A percentile compares a stretch with the other conserved stretches of the same genome.
Evolutionary conservation across 2,113 vertebrate genomes (phyloP).

Genomic region (Tetraodon nigroviridis): DNA sequence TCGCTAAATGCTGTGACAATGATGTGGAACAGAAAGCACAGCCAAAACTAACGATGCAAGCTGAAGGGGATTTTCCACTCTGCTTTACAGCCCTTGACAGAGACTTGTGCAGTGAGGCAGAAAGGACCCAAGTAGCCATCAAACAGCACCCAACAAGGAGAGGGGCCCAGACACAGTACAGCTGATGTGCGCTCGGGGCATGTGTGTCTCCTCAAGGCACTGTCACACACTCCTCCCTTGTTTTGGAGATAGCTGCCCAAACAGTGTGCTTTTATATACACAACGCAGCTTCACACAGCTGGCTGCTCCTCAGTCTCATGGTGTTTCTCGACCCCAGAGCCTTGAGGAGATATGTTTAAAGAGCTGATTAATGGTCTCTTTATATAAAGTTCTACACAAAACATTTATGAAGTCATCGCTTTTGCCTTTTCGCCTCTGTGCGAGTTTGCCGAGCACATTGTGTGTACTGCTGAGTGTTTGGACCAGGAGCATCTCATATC

Average conservation of each 20-base stretch:
- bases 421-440: slow-evolving; percentile 26
- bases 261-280: slow-evolving; percentile 63
- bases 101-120: slow-evolving; percentile 46
- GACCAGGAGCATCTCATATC: background rate
- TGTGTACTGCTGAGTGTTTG: slow-evolving; percentile 10
- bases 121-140: slow-evolving; percentile 49
- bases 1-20: slow-evolving; percentile 54
- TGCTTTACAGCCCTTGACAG: slow-evolving; percentile 57
- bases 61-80: slow-evolving; percentile 73
- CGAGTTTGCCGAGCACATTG: slow-evolving; percentile 30
- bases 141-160: slow-evolving; percentile 81
- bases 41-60: slow-evolving; percentile 67
- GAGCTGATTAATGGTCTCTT: slow-evolving; percentile 48
- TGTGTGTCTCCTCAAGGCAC: slow-evolving; percentile 56
- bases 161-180: slow-evolving; percentile 52
- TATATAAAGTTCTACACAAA: slow-evolving; percentile 37
- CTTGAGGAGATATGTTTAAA: slow-evolving; percentile 50
- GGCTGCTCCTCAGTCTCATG: slow-evolving; percentile 54
- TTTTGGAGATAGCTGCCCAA: slow-evolving; percentile 65
- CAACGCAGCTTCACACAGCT: slow-evolving; percentile 47
- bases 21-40: slow-evolving; percentile 63
- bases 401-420: slow-evolving; percentile 64
- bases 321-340: slow-evolving; percentile 27
- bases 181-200: slow-evolving; percentile 47
- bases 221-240: slow-evolving; percentile 59